Percentiles rank a stretch among this genome's conserved stretches.
Evolutionary conservation across 2,888 invertebrate species (phyloP).

Genomic region (Leptinotarsa peninsularis): DNA sequence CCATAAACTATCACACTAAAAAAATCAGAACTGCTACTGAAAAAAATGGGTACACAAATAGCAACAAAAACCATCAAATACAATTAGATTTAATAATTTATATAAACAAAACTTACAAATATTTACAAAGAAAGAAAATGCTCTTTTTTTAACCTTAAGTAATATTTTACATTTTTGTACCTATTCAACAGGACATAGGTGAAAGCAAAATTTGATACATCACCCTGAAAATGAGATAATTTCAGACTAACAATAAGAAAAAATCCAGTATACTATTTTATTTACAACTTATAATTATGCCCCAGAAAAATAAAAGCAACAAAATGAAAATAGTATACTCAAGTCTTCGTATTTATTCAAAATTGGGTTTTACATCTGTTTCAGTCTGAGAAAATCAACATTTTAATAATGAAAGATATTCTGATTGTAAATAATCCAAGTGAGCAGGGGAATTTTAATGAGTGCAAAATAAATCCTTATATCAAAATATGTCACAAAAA

Average conservation of each 20-base stretch:
- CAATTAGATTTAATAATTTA: neutral
- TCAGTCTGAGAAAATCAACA: no score
- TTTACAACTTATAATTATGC: neutral
- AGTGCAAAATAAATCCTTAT: no score
- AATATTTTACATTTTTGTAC: slow-evolving; percentile 5
- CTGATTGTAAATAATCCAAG: no score
- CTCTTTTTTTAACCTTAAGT: neutral
- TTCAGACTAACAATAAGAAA: neutral
- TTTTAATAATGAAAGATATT: no score
- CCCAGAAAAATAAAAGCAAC: neutral
- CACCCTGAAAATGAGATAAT: neutral
- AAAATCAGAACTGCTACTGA: neutral
- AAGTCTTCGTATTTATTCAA: no score
- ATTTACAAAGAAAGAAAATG: neutral
- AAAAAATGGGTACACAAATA: neutral
- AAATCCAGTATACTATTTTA: neutral
- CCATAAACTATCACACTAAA: neutral
- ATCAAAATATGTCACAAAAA: no score
- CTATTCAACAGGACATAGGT: neutral
- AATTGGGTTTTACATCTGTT: no score
- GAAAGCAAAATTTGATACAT: neutral
- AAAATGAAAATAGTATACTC: neutral
- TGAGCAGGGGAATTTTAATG: no score
- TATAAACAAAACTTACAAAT: neutral
- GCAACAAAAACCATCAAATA: neutral